Conservation (phyloP, 2,888 invertebrate genomes). For the Acrocyrtus sp. region DNA sequence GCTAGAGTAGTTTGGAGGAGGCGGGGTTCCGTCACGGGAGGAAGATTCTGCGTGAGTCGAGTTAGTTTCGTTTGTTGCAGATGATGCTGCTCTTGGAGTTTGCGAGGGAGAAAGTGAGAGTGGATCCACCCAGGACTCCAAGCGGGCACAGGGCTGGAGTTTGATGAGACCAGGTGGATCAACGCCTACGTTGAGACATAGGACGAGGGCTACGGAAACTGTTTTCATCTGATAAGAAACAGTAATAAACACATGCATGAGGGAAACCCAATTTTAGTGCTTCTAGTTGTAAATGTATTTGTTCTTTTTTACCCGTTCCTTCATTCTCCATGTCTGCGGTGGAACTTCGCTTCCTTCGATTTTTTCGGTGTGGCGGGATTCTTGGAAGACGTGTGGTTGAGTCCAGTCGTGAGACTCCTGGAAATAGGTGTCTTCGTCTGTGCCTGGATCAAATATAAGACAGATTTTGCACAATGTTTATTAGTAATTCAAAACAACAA, state of each 20-base stretch:
- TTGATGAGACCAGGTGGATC: slow-evolving; percentile 99
- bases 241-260: background rate
- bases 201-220: slow-evolving; percentile 95
- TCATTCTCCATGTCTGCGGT: slow-evolving; percentile 89
- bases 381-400: slow-evolving; percentile 76
- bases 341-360: slow-evolving; percentile 76
- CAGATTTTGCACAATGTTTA: background rate
- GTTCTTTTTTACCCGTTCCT: slow-evolving; percentile 79
- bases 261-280: background rate
- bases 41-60: background rate
- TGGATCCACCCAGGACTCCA: slow-evolving; percentile 92
- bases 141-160: slow-evolving; percentile 93
- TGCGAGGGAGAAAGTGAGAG: slow-evolving; percentile 82
- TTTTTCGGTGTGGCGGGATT: slow-evolving; percentile 78
- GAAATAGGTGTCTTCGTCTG: slow-evolving; percentile 58
- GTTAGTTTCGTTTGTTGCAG: slow-evolving; percentile 87
- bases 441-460: slow-evolving; percentile 30
- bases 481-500: background rate
- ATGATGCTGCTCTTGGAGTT: slow-evolving; percentile 96
- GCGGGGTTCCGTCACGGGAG: slow-evolving; percentile 3
- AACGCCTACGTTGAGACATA: slow-evolving; percentile 98
- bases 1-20: slow-evolving; percentile 74
- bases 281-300: slow-evolving; percentile 13
- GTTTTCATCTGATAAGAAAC: slow-evolving; percentile 91
- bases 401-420: slow-evolving; percentile 62